These are phyloP conservation scores for Varecia variegata DNA, from an alignment of 2,797 vertebrate species.

Conservation along the genomic window DNA sequence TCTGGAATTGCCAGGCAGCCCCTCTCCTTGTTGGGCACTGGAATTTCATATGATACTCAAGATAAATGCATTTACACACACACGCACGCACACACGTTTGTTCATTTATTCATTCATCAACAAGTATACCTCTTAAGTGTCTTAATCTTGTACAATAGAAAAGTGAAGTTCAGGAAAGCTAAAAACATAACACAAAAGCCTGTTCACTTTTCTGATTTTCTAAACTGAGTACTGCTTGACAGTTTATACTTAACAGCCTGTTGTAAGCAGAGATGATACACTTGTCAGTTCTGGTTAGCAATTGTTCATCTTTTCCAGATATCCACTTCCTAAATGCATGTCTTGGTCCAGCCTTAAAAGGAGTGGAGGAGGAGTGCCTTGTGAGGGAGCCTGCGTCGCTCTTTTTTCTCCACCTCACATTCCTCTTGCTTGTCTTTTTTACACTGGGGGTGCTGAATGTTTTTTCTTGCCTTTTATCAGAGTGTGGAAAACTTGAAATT, in stretches of 20 bases:
- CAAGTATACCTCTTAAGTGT: not conserved
- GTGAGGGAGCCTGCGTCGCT: not conserved
- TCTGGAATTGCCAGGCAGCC: not conserved
- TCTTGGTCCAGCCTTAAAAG: not conserved
- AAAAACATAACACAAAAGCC: not conserved
- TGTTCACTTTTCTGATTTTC: not conserved
- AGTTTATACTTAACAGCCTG: not conserved
- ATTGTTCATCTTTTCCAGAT: not conserved
- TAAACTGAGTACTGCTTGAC: not conserved
- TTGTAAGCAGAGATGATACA: not conserved
- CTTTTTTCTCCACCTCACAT: not conserved
- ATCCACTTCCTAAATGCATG: not conserved
- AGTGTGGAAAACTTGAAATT: slow-evolving; percentile 30
- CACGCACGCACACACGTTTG: not conserved
- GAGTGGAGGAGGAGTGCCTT: not conserved
- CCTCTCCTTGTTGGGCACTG: not conserved
- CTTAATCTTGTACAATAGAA: not conserved
- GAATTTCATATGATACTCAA: not conserved
- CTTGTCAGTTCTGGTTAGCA: not conserved
- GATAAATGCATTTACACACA: not conserved
- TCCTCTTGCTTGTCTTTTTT: not conserved
- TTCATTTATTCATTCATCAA: not conserved
- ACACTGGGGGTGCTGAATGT: not conserved
- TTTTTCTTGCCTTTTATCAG: not conserved
- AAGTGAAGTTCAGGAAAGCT: not conserved